phyloP scores from a whole-genome alignment of 2,888 invertebrate genomes.

The Myathropa florea region DNA sequence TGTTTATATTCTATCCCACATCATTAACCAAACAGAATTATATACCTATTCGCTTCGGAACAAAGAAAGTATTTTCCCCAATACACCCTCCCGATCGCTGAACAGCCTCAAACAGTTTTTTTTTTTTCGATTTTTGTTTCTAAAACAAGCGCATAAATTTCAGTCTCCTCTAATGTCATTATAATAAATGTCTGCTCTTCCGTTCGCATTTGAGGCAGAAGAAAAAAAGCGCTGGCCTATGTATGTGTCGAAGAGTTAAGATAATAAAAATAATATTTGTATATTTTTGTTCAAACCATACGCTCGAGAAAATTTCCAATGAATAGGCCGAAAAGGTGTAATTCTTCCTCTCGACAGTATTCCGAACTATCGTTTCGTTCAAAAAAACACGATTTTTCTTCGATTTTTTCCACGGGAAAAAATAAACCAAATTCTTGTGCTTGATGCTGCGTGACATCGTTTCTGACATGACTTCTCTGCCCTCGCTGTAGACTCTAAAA shows the following conservation, averaged over 20 bases:
- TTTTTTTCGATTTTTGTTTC: constrained; percentile 1
- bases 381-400: neutral
- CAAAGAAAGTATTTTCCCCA: neutral
- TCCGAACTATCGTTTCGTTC: neutral
- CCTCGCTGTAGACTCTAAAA: constrained; percentile 22
- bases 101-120: neutral
- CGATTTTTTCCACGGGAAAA: neutral
- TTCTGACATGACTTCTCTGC: neutral
- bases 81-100: too few relatives aligned
- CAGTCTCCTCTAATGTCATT: constrained; percentile 26
- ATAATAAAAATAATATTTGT: neutral
- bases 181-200: constrained; percentile 40
- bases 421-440: neutral
- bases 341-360: neutral
- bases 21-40: neutral
- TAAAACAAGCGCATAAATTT: constrained; percentile 18
- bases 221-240: neutral
- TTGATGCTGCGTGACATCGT: neutral
- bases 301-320: neutral
- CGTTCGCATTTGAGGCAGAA: neutral
- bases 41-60: neutral
- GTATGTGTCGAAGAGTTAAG: neutral
- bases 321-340: neutral
- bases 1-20: neutral
- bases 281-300: neutral